Evolutionary conservation across 1,140 invertebrate species (phyloP).

Genomic region (Lasaia peninsularis): DNA sequence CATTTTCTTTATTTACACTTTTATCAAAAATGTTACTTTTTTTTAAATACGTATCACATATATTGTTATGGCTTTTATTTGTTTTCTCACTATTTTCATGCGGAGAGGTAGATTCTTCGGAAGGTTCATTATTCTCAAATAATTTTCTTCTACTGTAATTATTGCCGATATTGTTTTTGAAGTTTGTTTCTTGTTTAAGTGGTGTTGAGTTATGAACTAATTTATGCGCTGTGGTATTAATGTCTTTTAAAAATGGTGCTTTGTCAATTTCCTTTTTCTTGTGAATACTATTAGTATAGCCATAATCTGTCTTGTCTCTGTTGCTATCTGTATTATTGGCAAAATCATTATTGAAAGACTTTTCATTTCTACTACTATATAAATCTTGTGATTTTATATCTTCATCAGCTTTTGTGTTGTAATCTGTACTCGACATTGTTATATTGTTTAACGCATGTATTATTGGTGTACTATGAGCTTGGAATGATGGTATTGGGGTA

Average conservation of each 20-base stretch:
- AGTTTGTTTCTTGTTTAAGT: slow-evolving; percentile 39
- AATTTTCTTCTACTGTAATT: slow-evolving; percentile 56
- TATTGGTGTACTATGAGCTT: slow-evolving; percentile 46
- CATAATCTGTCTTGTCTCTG: slow-evolving; percentile 46
- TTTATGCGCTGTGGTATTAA: slow-evolving; percentile 8
- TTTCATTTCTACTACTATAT: slow-evolving; percentile 22
- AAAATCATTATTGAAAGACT: slow-evolving; percentile 35
- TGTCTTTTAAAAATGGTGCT: slow-evolving; percentile 36
- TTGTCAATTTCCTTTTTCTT: slow-evolving; percentile 45
- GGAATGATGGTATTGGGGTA: slow-evolving; percentile 55
- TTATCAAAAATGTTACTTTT: slow-evolving; percentile 29
- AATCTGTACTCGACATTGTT: slow-evolving; percentile 38
- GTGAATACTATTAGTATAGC: slow-evolving; percentile 37
- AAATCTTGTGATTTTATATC: slow-evolving; percentile 21
- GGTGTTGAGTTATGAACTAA: slow-evolving; percentile 16
- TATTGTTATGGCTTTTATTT: slow-evolving; percentile 35
- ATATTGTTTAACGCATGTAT: slow-evolving; percentile 35
- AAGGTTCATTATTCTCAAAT: slow-evolving; percentile 47
- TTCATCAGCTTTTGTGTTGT: slow-evolving; percentile 34
- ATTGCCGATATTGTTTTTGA: slow-evolving; percentile 44
- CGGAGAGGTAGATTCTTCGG: slow-evolving; percentile 32
- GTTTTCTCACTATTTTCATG: slow-evolving; percentile 32
- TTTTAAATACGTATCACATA: slow-evolving; percentile 22
- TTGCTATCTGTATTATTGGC: slow-evolving; percentile 37
- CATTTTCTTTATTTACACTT: slow-evolving; percentile 28